Conservation (phyloP, 2,888 invertebrate genomes). For the Trimorus sp. region DNA sequence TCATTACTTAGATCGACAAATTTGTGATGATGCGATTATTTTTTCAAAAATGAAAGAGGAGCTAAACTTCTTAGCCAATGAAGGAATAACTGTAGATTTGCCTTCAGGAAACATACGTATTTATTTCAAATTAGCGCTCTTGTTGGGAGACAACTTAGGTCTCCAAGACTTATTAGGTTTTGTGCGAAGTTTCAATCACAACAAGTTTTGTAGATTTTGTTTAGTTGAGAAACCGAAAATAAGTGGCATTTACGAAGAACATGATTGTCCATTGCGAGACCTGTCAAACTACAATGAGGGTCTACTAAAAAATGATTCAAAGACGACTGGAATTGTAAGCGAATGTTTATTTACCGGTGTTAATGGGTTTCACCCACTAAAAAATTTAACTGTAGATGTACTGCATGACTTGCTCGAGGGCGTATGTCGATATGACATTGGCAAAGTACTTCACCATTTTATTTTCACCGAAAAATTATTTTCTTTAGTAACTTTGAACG, state of each 20-base stretch:
- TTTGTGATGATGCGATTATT: constrained; percentile 25
- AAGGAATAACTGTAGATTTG: constrained; percentile 18
- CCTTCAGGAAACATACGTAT: constrained; percentile 1
- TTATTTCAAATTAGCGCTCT: constrained; percentile 21
- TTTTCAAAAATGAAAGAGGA: constrained; percentile 22
- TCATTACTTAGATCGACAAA: constrained; percentile 11
- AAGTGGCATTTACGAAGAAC: not conserved
- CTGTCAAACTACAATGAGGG: constrained; percentile 29
- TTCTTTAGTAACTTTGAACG: constrained; percentile 1
- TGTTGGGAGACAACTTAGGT: constrained; percentile 28
- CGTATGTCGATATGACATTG: constrained; percentile 23
- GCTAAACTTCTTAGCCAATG: constrained; percentile 20
- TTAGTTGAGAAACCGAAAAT: not conserved
- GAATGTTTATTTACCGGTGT: constrained; percentile 31
- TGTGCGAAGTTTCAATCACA: not conserved
- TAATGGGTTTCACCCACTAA: constrained; percentile 23
- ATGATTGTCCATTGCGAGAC: not conserved
- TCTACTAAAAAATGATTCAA: not conserved
- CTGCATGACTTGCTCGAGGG: constrained; percentile 44
- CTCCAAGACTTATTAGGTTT: not conserved
- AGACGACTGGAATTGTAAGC: constrained; percentile 37
- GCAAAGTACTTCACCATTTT: constrained; percentile 13
- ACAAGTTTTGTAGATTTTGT: constrained; percentile 7
- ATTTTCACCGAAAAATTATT: constrained; percentile 4
- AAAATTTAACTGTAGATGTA: constrained; percentile 35